These are phyloP conservation scores for Amblyraja radiata DNA, from an alignment of 2,797 vertebrate genomes.

Conservation along the genomic window DNA sequence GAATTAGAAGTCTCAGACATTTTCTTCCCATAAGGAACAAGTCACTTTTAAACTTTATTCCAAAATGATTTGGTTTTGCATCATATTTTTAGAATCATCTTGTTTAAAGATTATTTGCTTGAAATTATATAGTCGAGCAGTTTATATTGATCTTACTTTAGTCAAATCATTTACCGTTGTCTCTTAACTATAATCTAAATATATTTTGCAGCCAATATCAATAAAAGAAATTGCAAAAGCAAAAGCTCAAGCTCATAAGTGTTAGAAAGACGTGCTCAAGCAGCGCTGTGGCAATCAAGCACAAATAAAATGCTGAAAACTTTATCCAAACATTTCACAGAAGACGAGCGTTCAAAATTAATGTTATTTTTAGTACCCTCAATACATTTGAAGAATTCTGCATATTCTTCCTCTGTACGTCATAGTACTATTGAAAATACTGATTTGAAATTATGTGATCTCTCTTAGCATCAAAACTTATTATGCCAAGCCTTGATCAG, in stretches of 20 bases:
- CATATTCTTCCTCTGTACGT: neutral
- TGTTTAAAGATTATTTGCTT: neutral
- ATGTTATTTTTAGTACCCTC: neutral
- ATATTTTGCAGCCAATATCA: neutral
- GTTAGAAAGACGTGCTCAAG: neutral
- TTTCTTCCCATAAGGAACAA: neutral
- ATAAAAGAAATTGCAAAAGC: neutral
- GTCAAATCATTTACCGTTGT: neutral
- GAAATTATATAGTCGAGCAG: neutral
- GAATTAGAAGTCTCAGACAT: neutral
- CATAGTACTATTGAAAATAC: neutral
- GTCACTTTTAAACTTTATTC: neutral
- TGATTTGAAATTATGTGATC: neutral
- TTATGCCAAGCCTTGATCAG: neutral
- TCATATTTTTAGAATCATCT: neutral
- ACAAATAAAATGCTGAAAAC: neutral
- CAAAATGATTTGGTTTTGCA: neutral
- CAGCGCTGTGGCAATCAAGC: neutral
- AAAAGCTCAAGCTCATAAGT: neutral
- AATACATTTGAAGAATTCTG: neutral
- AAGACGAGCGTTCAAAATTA: neutral
- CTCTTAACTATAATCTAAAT: neutral
- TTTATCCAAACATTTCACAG: neutral
- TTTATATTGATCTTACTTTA: neutral
- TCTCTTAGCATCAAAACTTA: neutral